These are phyloP conservation scores for Prionailurus viverrinus DNA, from an alignment of 2,113 vertebrate genomes.

Conservation along the genomic window DNA sequence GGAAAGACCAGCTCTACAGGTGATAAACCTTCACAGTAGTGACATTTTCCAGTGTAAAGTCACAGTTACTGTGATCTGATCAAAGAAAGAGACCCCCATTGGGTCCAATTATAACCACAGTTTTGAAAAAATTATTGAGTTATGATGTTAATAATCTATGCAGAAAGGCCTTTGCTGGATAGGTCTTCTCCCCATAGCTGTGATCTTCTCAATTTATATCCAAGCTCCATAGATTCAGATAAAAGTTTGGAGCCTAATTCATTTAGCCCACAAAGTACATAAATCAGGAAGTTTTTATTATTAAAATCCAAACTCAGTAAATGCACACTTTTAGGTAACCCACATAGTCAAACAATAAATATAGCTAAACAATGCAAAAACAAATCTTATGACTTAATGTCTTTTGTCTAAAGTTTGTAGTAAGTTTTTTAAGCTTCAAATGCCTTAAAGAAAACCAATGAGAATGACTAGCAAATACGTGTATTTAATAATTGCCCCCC, in stretches of 20 bases:
- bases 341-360: slow-evolving; percentile 79
- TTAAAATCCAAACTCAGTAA: slow-evolving; percentile 66
- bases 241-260: slow-evolving; percentile 92
- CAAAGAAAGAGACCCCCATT: slow-evolving; percentile 97
- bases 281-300: slow-evolving; percentile 86
- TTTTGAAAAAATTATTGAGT: slow-evolving; percentile 94
- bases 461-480: background rate
- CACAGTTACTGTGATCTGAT: slow-evolving; percentile 98
- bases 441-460: background rate
- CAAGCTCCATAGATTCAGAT: slow-evolving; percentile 92
- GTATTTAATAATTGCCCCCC: background rate
- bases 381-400: slow-evolving; percentile 27
- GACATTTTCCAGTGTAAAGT: slow-evolving; percentile 99
- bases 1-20: slow-evolving; percentile 98
- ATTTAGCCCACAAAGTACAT: slow-evolving; percentile 91
- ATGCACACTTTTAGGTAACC: slow-evolving; percentile 45
- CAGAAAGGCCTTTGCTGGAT: slow-evolving; percentile 95
- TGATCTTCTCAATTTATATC: slow-evolving; percentile 98
- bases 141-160: slow-evolving; percentile 98
- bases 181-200: slow-evolving; percentile 96
- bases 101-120: slow-evolving; percentile 99
- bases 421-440: slow-evolving; percentile 14
- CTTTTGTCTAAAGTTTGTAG: background rate
- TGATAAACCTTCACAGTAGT: slow-evolving; percentile 98
- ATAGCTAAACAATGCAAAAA: slow-evolving; percentile 78